Evolutionary conservation across 2,888 invertebrate genomes (phyloP).

Genomic region (Drosophila formosana): DNA sequence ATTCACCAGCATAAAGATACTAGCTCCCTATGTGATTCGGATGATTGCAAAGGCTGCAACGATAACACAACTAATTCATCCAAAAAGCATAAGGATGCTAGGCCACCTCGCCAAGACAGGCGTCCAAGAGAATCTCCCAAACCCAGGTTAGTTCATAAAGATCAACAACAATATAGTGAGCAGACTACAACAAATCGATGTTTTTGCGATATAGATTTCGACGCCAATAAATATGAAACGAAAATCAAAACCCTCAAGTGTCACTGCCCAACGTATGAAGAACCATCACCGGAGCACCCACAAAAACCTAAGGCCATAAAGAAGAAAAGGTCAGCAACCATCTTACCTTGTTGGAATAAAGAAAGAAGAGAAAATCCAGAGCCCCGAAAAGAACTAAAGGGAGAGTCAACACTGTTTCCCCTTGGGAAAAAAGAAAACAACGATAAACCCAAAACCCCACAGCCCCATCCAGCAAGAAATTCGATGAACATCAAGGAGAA

Average conservation of each 20-base stretch:
- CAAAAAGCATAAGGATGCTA: neutral
- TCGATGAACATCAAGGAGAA: neutral
- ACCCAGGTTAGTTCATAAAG: neutral
- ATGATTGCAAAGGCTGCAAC: neutral
- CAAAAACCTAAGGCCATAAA: neutral
- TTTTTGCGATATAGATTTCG: neutral
- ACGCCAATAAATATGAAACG: neutral
- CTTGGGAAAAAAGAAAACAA: neutral
- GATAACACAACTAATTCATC: neutral
- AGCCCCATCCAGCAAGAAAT: neutral
- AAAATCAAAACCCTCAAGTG: neutral
- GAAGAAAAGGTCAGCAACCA: neutral
- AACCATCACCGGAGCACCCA: neutral
- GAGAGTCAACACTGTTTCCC: no score
- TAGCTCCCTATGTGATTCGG: neutral
- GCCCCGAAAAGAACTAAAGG: neutral
- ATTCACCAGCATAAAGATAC: neutral
- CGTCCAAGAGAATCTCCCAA: neutral
- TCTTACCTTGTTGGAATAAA: slow-evolving; percentile 3
- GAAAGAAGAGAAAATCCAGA: neutral
- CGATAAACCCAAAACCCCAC: neutral
- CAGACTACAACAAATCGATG: neutral
- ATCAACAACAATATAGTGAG: neutral
- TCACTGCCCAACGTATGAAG: neutral
- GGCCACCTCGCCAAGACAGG: neutral